Conservation (phyloP, 2,113 vertebrate species). For the Labrus mixtus region DNA sequence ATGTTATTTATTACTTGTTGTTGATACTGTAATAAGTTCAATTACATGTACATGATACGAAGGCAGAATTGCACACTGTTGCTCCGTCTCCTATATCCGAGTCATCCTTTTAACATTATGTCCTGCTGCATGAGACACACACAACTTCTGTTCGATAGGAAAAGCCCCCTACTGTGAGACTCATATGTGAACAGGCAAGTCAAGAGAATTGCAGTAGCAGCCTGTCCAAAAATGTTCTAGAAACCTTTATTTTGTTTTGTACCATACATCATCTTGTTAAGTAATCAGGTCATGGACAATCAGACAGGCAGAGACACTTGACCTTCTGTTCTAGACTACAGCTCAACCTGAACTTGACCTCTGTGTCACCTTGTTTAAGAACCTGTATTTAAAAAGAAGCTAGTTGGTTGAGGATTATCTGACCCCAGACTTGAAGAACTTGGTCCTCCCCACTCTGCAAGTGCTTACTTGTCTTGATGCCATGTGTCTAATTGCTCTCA, state of each 20-base stretch:
- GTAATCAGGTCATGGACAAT: slow-evolving; percentile 34
- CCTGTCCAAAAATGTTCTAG: too few species aligned
- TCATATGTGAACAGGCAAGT: too few species aligned
- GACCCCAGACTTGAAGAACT: slow-evolving; percentile 54
- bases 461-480: slow-evolving; percentile 68
- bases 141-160: too few species aligned
- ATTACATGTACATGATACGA: too few species aligned
- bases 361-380: slow-evolving; percentile 48
- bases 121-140: too few species aligned
- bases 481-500: slow-evolving; percentile 66
- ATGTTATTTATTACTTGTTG: too few species aligned
- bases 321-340: slow-evolving; percentile 26
- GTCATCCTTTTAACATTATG: too few species aligned
- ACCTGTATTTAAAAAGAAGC: slow-evolving; percentile 18
- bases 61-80: too few species aligned
- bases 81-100: too few species aligned
- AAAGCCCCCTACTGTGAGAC: too few species aligned
- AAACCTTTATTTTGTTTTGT: not conserved
- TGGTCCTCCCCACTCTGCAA: slow-evolving; percentile 57
- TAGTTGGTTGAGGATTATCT: slow-evolving; percentile 48
- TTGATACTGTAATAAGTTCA: too few species aligned
- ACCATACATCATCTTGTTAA: slow-evolving; percentile 6
- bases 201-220: too few species aligned
- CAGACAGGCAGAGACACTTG: slow-evolving; percentile 46
- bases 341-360: slow-evolving; percentile 73